Conservation (phyloP, 1,140 invertebrate species). For the Bacillus rossius region DNA sequence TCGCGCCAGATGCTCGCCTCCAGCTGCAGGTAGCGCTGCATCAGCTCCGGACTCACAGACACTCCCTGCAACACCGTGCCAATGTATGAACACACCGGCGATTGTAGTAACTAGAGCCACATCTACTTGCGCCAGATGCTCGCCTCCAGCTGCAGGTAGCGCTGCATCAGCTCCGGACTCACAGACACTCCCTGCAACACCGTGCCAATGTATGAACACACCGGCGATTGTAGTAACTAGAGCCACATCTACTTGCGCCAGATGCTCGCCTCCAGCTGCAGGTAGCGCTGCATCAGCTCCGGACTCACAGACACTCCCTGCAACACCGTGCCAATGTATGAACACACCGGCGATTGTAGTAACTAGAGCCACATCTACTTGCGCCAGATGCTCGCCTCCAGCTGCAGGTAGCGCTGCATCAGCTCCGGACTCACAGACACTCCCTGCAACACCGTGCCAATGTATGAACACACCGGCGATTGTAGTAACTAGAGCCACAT, state of each 20-base stretch:
- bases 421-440: constrained; percentile 11
- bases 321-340: too few species aligned
- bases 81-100: too few species aligned
- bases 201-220: too few species aligned
- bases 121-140: constrained; percentile 30
- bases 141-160: constrained; percentile 25
- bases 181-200: background rate
- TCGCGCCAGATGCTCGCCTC: constrained; percentile 29
- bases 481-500: too few species aligned
- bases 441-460: background rate
- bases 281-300: constrained; percentile 25
- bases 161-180: constrained; percentile 22
- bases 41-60: constrained; percentile 10
- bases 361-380: too few species aligned
- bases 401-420: constrained; percentile 24
- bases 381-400: constrained; percentile 28
- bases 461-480: too few species aligned
- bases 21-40: constrained; percentile 26
- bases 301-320: background rate
- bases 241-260: constrained; percentile 28
- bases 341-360: too few species aligned
- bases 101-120: too few species aligned
- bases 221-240: too few species aligned
- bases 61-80: background rate
- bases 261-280: constrained; percentile 28